A percentile compares a stretch with the other conserved stretches of the same genome.
These are phyloP conservation scores for mouse (Mus musculus) DNA, from an alignment of 2,113 vertebrate genomes.

Conservation along the genomic window GRCm39 chr1:71482001-71482500, in stretches of 20 bases:
- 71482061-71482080: not conserved
- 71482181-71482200: not conserved
- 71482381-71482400: no score
- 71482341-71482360: no score
- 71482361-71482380: not conserved
- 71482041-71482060: not conserved
- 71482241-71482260: no score
- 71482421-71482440: not conserved
- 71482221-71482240: not conserved
- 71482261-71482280: not conserved
- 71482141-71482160: not conserved
- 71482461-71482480: not conserved
- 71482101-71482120: not conserved
- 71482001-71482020: not conserved
- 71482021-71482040: not conserved
- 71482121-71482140: not conserved
- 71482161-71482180: not conserved
- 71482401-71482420: no score
- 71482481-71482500: not conserved
- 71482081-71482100: not conserved
- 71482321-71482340: no score
- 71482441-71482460: not conserved
- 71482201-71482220: not conserved
- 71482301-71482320: not conserved
- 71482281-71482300: not conserved